Conservation (phyloP, 2,888 invertebrate genomes). For the Scaptomyza reducta region DNA sequence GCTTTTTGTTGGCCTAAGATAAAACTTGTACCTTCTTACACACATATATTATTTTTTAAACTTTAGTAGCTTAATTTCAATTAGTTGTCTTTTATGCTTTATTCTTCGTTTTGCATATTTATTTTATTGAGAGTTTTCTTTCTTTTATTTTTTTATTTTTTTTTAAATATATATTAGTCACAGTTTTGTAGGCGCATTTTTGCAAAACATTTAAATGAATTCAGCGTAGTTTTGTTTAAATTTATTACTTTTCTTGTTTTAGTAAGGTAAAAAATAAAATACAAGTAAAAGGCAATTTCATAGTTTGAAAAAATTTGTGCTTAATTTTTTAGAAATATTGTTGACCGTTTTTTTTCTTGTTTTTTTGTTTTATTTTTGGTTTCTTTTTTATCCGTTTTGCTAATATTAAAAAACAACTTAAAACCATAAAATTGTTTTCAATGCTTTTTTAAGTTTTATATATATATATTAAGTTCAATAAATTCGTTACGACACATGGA, state of each 20-base stretch:
- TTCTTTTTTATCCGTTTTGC: slow-evolving; percentile 24
- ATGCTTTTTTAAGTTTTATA: slow-evolving; percentile 30
- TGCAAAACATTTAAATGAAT: slow-evolving; percentile 60
- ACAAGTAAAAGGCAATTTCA: slow-evolving; percentile 77
- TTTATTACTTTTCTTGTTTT: slow-evolving; percentile 43
- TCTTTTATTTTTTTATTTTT: slow-evolving; percentile 15
- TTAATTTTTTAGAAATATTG: slow-evolving; percentile 71
- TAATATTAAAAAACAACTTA: slow-evolving; percentile 47
- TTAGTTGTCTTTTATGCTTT: slow-evolving; percentile 17
- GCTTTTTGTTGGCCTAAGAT: slow-evolving; percentile 33
- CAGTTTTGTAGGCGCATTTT: slow-evolving; percentile 72
- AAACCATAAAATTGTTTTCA: slow-evolving; percentile 45
- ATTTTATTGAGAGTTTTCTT: slow-evolving; percentile 68
- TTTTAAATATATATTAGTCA: slow-evolving; percentile 65
- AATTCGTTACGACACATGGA: slow-evolving; percentile 85
- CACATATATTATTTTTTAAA: slow-evolving; percentile 22
- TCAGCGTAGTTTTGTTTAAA: slow-evolving; percentile 58
- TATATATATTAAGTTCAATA: slow-evolving; percentile 71
- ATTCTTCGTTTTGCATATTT: slow-evolving; percentile 28
- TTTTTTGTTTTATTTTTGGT: slow-evolving; percentile 31
- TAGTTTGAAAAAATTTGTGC: slow-evolving; percentile 74
- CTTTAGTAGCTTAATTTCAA: slow-evolving; percentile 31
- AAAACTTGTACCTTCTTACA: slow-evolving; percentile 37
- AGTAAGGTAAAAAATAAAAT: slow-evolving; percentile 69
- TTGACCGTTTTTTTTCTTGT: slow-evolving; percentile 47